Conservation (phyloP, 1,140 invertebrate species). For the Xylocopa sonorina region DNA sequence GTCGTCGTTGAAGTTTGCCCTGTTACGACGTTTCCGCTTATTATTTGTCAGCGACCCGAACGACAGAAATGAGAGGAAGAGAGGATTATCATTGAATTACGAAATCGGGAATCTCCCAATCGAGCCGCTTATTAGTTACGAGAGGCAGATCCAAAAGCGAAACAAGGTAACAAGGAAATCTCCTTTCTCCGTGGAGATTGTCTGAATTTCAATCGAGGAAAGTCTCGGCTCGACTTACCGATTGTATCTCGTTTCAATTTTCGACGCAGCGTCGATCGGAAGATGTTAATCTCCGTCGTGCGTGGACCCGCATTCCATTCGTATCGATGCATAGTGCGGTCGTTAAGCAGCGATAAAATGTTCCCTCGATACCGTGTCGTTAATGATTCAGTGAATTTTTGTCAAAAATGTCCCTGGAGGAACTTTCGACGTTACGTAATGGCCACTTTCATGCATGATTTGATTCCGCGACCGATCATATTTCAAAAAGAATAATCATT, state of each 20-base stretch:
- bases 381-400: slow-evolving; percentile 5
- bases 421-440: slow-evolving; percentile 41
- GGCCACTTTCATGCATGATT: slow-evolving; percentile 32
- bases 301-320: no score
- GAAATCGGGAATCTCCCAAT: slow-evolving; percentile 14
- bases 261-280: no score
- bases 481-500: neutral
- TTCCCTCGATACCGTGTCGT: neutral
- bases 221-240: no score
- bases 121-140: neutral
- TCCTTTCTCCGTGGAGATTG: no score
- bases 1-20: slow-evolving; percentile 26
- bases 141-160: neutral
- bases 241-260: no score
- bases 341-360: neutral
- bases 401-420: neutral
- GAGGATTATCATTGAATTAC: slow-evolving; percentile 37
- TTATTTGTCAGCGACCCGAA: slow-evolving; percentile 37
- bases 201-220: no score
- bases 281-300: no score
- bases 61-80: slow-evolving; percentile 26
- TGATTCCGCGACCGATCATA: slow-evolving; percentile 31
- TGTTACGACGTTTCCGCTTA: slow-evolving; percentile 52
- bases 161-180: no score
- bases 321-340: no score